These are phyloP conservation scores for Spinibarbus caldwelli DNA, from an alignment of 2,797 vertebrate species.

Conservation along the genomic window DNA sequence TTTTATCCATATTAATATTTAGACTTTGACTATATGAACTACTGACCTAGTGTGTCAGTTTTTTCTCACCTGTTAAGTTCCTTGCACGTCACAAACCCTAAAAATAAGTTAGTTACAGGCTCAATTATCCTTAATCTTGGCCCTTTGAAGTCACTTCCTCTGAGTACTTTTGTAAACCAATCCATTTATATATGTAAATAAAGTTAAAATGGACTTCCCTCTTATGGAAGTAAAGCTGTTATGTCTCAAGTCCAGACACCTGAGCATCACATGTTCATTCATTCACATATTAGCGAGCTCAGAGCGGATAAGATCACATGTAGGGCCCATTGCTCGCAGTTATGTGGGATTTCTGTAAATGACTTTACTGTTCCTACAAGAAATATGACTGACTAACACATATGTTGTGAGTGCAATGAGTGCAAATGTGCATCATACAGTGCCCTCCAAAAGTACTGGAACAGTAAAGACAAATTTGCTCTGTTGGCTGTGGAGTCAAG, in stretches of 20 bases:
- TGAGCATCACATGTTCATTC: constrained; percentile 31
- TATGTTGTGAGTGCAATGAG: background rate
- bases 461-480: no score
- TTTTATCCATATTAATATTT: background rate
- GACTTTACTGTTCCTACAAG: background rate
- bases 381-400: background rate
- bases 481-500: no score
- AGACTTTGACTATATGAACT: background rate
- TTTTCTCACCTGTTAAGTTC: background rate
- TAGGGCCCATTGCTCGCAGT: background rate
- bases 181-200: background rate
- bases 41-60: background rate
- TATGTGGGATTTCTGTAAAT: background rate
- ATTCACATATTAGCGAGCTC: background rate
- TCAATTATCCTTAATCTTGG: background rate
- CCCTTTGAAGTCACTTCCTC: background rate
- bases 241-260: constrained; percentile 6
- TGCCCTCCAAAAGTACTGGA: no score
- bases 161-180: background rate
- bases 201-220: background rate
- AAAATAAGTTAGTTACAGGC: background rate
- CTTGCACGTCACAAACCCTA: background rate
- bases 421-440: background rate
- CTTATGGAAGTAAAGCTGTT: constrained; percentile 2
- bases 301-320: background rate